These are phyloP conservation scores for Silvanus unidentatus DNA, from an alignment of 2,888 invertebrate species.

Conservation along the genomic window DNA sequence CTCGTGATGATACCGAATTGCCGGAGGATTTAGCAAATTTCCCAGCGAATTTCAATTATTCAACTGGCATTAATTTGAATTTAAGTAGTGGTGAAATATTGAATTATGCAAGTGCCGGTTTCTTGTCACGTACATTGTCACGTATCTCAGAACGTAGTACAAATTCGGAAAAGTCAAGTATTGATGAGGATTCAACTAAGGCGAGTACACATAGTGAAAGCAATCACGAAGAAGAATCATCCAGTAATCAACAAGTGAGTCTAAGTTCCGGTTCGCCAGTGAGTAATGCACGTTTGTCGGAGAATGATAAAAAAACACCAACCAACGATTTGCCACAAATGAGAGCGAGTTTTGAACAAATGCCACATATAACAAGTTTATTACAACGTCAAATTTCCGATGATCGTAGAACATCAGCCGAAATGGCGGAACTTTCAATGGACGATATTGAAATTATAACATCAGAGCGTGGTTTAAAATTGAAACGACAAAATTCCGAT, in stretches of 20 bases:
- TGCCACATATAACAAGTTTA: constrained; percentile 39
- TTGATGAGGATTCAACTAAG: constrained; percentile 80
- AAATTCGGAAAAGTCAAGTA: constrained; percentile 81
- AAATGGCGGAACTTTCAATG: constrained; percentile 79
- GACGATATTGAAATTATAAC: constrained; percentile 52
- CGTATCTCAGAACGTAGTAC: constrained; percentile 85
- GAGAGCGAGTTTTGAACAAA: constrained; percentile 31
- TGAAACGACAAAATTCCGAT: constrained; percentile 44
- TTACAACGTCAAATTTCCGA: constrained; percentile 62
- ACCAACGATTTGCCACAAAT: constrained; percentile 26
- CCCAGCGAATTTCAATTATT: constrained; percentile 69
- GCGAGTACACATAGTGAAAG: constrained; percentile 79
- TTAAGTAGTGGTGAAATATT: constrained; percentile 61
- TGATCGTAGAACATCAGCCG: constrained; percentile 75
- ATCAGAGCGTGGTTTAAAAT: constrained; percentile 42
- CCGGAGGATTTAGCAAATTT: constrained; percentile 74
- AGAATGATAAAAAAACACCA: constrained; percentile 39
- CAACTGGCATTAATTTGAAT: constrained; percentile 51
- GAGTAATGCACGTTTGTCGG: constrained; percentile 62
- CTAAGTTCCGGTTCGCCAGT: constrained; percentile 74
- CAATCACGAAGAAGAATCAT: constrained; percentile 73
- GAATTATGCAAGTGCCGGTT: constrained; percentile 50
- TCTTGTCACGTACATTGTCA: constrained; percentile 71
- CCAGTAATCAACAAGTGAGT: constrained; percentile 80
- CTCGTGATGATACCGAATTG: constrained; percentile 60